phyloP scores from a whole-genome alignment of 2,888 invertebrate species.

The Furcula furcula region DNA sequence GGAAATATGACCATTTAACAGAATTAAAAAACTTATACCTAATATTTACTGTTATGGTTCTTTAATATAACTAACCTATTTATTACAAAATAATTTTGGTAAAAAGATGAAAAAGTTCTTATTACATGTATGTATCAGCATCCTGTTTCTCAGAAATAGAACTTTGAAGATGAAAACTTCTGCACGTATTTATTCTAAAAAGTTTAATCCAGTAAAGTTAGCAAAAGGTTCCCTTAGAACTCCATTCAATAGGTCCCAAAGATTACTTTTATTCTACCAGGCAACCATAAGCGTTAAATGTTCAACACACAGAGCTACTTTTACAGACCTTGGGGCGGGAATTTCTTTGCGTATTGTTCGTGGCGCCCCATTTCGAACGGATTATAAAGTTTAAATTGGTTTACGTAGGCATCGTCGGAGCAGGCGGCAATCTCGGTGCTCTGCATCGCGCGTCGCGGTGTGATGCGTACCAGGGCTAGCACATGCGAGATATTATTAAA shows the following conservation, averaged over 20 bases:
- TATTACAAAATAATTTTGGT: no score
- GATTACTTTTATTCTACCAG: slow-evolving; percentile 7
- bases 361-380: slow-evolving; percentile 26
- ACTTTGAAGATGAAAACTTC: no score
- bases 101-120: no score
- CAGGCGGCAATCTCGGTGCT: slow-evolving; percentile 19
- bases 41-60: no score
- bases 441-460: slow-evolving; percentile 14
- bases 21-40: no score
- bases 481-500: neutral
- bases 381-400: slow-evolving; percentile 48
- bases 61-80: no score
- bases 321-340: slow-evolving; percentile 20
- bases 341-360: slow-evolving; percentile 33
- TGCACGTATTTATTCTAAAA: no score
- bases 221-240: neutral
- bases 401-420: slow-evolving; percentile 27
- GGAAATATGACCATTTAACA: no score
- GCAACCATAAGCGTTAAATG: slow-evolving; percentile 7
- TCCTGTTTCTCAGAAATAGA: no score
- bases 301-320: slow-evolving; percentile 7
- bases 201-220: no score
- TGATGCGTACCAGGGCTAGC: slow-evolving; percentile 7
- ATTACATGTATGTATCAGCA: no score
- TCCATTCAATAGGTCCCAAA: slow-evolving; percentile 10